These are phyloP conservation scores for Felis chaus DNA, from an alignment of 2,113 vertebrate species.

Conservation along the genomic window DNA sequence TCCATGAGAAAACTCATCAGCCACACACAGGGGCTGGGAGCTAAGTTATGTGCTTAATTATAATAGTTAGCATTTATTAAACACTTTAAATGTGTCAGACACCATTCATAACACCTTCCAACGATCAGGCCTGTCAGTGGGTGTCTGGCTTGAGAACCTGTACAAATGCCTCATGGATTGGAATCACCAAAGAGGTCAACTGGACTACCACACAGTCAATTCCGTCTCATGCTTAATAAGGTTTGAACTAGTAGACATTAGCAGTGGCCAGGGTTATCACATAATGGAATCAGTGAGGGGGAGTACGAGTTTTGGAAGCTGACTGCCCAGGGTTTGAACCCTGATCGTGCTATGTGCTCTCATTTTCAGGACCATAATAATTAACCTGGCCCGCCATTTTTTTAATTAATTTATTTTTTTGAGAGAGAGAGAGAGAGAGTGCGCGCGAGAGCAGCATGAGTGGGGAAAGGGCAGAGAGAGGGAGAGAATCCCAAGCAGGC, in stretches of 20 bases:
- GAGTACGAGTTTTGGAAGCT: neutral
- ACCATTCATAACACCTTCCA: neutral
- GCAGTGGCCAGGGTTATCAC: neutral
- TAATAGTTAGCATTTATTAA: neutral
- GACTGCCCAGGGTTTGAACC: neutral
- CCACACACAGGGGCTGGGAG: neutral
- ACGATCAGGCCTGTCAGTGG: neutral
- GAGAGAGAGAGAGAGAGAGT: too few species aligned
- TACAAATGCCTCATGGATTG: neutral
- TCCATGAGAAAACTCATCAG: neutral
- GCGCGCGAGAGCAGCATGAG: too few species aligned
- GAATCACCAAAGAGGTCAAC: neutral
- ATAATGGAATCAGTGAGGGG: neutral
- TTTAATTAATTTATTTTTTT: too few species aligned
- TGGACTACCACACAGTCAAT: neutral
- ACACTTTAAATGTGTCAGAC: neutral
- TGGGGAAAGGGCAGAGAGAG: too few species aligned
- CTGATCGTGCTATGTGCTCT: neutral
- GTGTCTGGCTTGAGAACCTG: neutral
- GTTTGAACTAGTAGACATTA: neutral
- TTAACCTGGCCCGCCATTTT: neutral
- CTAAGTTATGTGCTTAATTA: neutral
- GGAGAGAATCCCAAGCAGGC: too few species aligned
- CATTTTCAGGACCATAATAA: neutral
- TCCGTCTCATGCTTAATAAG: neutral